Percentiles rank a stretch among this genome's conserved stretches.
These are phyloP conservation scores for Cathartes aura DNA, from an alignment of 2,113 vertebrate species.

Conservation along the genomic window DNA sequence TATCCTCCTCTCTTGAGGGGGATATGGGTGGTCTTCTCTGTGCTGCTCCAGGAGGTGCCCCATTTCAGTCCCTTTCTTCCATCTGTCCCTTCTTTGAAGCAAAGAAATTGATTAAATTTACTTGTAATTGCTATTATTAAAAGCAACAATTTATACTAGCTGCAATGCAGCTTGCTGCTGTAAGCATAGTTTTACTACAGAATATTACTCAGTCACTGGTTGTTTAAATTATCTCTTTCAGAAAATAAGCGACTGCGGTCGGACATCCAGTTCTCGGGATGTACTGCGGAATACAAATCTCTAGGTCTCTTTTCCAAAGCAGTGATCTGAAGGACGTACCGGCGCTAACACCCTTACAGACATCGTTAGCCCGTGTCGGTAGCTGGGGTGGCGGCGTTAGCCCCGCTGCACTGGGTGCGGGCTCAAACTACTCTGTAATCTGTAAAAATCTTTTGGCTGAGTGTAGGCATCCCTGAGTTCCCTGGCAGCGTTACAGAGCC, in stretches of 20 bases:
- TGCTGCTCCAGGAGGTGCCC: background rate
- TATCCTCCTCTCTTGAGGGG: background rate
- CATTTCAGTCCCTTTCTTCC: background rate
- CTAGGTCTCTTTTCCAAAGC: background rate
- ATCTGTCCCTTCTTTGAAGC: background rate
- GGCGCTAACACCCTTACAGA: background rate
- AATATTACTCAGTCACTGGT: background rate
- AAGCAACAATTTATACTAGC: background rate
- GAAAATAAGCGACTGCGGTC: background rate
- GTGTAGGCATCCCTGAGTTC: slow-evolving; percentile 21
- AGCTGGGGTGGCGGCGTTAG: background rate
- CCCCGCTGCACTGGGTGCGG: background rate
- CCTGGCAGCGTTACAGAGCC: slow-evolving; percentile 10
- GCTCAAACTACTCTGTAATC: background rate
- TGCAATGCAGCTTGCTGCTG: background rate
- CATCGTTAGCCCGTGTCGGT: background rate
- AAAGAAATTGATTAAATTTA: background rate
- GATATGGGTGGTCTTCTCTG: accelerated
- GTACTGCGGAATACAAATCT: background rate
- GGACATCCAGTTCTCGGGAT: background rate
- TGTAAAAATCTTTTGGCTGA: slow-evolving; percentile 14
- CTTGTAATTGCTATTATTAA: slow-evolving; percentile 23
- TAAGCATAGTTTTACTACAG: background rate
- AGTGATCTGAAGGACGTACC: background rate
- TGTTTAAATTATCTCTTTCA: background rate